These are phyloP conservation scores for Thera britannica DNA, from an alignment of 2,888 invertebrate genomes.

Conservation along the genomic window DNA sequence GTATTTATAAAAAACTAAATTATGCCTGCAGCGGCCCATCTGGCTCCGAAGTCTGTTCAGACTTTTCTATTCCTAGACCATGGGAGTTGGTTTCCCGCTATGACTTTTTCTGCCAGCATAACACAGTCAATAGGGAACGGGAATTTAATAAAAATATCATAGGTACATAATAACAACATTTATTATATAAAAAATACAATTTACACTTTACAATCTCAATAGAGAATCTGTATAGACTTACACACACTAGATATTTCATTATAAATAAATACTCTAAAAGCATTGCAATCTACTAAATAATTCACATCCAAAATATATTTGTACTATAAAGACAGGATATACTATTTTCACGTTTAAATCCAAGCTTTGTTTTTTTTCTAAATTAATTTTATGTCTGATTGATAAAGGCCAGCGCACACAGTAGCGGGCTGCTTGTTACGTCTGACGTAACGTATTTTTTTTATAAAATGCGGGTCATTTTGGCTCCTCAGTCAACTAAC, in stretches of 20 bases:
- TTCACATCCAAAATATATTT: constrained; percentile 49
- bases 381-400: not conserved
- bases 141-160: no score
- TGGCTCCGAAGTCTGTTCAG: no score
- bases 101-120: no score
- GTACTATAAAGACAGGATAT: constrained; percentile 48
- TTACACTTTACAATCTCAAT: constrained; percentile 73
- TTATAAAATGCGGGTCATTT: no score
- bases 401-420: not conserved
- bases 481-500: no score
- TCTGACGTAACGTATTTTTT: no score
- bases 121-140: no score
- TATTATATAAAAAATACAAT: constrained; percentile 75
- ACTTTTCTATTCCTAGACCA: no score
- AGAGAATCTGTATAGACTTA: constrained; percentile 69
- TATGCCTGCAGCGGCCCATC: no score
- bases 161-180: constrained; percentile 54
- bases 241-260: constrained; percentile 56
- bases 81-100: no score
- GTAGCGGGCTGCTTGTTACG: no score
- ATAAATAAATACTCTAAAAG: constrained; percentile 62
- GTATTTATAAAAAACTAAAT: no score
- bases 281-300: constrained; percentile 43
- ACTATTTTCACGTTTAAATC: constrained; percentile 3
- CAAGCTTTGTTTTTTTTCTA: constrained; percentile 1